A percentile compares a stretch with the other conserved stretches of the same genome.
These are phyloP conservation scores for Sarotherodon lohbergeri DNA, from an alignment of 2,113 vertebrate genomes.

Conservation along the genomic window DNA sequence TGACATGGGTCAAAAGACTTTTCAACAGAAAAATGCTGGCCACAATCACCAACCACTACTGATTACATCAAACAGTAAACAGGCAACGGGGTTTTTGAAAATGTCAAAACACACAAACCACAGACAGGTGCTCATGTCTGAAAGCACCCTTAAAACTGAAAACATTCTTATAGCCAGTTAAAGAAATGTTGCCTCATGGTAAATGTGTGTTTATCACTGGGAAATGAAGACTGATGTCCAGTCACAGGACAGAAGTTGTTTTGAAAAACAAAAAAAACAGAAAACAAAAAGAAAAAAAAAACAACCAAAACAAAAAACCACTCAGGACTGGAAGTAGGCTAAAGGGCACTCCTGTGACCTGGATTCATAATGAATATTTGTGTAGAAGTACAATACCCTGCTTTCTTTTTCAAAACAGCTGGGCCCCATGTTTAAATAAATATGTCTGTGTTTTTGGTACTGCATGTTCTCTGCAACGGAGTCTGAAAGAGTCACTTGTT, in stretches of 20 bases:
- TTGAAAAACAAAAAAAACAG: neutral
- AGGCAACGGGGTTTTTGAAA: neutral
- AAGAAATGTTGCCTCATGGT: neutral
- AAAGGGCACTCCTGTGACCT: neutral
- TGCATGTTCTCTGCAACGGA: neutral
- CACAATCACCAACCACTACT: neutral
- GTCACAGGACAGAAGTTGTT: slow-evolving; percentile 15
- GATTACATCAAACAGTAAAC: neutral
- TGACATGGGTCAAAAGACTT: too few species aligned
- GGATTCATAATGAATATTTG: slow-evolving; percentile 12
- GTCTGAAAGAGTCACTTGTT: slow-evolving; percentile 4
- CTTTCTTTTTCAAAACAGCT: slow-evolving; percentile 31
- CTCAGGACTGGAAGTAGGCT: neutral
- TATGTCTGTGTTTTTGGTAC: slow-evolving; percentile 34
- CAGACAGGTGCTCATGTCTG: neutral
- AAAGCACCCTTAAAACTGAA: neutral
- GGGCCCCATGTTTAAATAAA: slow-evolving; percentile 19
- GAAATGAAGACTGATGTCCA: neutral
- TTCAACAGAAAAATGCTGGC: neutral
- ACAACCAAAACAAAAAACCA: neutral
- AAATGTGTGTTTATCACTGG: neutral
- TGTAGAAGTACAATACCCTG: slow-evolving; percentile 36
- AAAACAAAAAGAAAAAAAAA: rapidly evolving
- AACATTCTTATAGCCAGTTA: neutral
- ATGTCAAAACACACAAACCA: neutral